Evolutionary conservation across 2,888 invertebrate species (phyloP).

Genomic region (Eupithecia inturbata): DNA sequence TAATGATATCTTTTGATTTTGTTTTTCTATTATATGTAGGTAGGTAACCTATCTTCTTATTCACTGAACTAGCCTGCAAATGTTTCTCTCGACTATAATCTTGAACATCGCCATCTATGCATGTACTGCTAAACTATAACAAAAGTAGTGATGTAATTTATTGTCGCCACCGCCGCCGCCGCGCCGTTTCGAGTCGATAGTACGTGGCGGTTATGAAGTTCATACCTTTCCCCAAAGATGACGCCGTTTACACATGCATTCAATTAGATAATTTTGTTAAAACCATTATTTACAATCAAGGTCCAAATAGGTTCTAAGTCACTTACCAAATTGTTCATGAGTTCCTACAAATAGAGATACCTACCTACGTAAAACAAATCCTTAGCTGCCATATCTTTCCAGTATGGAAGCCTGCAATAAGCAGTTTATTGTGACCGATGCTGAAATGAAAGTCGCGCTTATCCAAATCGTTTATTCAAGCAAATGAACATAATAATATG

Average conservation of each 20-base stretch:
- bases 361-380: no score
- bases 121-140: neutral
- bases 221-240: neutral
- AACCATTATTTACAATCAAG: no score
- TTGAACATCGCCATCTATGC: neutral
- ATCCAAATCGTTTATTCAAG: slow-evolving; percentile 84
- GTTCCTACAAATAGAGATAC: no score
- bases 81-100: neutral
- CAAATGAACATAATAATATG: slow-evolving; percentile 82
- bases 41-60: neutral
- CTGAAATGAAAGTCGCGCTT: slow-evolving; percentile 66
- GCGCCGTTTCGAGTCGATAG: neutral
- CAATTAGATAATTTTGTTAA: no score
- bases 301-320: no score
- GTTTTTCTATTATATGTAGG: no score
- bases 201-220: neutral
- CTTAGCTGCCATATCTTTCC: neutral
- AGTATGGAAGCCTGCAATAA: neutral
- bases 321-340: no score
- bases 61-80: neutral
- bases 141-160: no score
- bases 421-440: neutral
- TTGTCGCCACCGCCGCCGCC: neutral
- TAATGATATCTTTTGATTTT: no score
- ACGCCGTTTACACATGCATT: neutral